These are phyloP conservation scores for Limnephilus rhombicus DNA, from an alignment of 2,888 invertebrate genomes.

Conservation along the genomic window DNA sequence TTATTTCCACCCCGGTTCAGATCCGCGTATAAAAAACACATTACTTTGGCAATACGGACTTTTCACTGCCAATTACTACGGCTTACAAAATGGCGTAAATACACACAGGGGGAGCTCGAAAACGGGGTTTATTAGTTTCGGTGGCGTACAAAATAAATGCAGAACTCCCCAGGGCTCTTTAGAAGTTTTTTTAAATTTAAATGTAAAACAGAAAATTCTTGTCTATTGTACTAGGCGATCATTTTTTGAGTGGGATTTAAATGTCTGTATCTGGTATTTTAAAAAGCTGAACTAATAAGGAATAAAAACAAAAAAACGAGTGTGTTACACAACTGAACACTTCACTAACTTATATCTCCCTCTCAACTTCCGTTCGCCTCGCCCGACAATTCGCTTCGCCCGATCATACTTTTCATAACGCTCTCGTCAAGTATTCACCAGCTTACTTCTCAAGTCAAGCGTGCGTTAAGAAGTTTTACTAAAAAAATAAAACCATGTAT, in stretches of 20 bases:
- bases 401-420: no score
- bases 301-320: no score
- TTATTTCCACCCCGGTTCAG: neutral
- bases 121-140: neutral
- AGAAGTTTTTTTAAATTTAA: neutral
- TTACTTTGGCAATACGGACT: neutral
- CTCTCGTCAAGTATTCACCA: no score
- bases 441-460: no score
- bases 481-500: no score
- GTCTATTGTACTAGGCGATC: neutral
- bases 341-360: no score
- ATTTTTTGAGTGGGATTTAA: neutral
- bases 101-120: neutral
- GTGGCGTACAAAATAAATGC: neutral
- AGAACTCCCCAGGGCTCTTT: neutral
- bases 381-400: no score
- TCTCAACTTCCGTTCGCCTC: no score
- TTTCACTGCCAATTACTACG: slow-evolving; percentile 1
- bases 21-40: neutral
- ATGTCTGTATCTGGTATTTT: neutral
- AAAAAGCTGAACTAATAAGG: no score
- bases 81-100: neutral
- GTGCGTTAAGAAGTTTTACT: no score
- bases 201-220: neutral
- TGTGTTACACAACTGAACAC: no score